phyloP scores from a whole-genome alignment of 2,888 invertebrate species.

The Dermolepida albohirtum region DNA sequence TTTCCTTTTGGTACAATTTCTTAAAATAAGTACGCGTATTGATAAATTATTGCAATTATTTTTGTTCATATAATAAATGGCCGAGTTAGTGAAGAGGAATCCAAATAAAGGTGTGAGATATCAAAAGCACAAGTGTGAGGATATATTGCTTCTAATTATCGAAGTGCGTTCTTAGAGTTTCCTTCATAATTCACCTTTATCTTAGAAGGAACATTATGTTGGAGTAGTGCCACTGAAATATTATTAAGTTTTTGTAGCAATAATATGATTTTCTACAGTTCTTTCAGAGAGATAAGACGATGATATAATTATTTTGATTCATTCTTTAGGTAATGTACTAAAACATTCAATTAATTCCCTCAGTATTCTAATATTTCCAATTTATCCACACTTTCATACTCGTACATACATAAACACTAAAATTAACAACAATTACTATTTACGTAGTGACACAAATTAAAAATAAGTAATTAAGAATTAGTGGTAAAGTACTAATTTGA shows the following conservation, averaged over 20 bases:
- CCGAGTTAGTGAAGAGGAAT: conserved; percentile 49
- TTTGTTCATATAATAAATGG: conserved; percentile 48
- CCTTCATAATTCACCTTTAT: conserved; percentile 48
- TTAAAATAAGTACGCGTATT: conserved; percentile 9
- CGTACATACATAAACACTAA: too few species aligned
- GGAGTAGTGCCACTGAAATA: conserved; percentile 11
- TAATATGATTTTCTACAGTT: background rate
- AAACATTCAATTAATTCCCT: too few species aligned
- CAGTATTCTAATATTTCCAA: too few species aligned
- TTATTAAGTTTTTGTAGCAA: conserved; percentile 35
- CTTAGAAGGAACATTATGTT: conserved; percentile 10
- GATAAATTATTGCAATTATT: conserved; percentile 23
- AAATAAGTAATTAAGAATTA: too few species aligned
- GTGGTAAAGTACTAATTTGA: too few species aligned
- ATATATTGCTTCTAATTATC: conserved; percentile 54
- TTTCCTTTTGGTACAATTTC: too few species aligned
- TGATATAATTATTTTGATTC: too few species aligned
- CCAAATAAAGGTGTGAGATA: conserved; percentile 49
- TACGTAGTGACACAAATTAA: too few species aligned
- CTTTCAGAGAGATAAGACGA: too few species aligned
- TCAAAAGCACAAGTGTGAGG: conserved; percentile 47
- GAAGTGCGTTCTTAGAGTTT: conserved; percentile 50
- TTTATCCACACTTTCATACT: too few species aligned
- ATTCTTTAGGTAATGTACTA: too few species aligned
- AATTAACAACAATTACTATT: too few species aligned